A percentile compares a stretch with the other conserved stretches of the same genome.
phyloP scores from a whole-genome alignment of 2,888 invertebrate species.

The Reticulitermes lucifugus region DNA sequence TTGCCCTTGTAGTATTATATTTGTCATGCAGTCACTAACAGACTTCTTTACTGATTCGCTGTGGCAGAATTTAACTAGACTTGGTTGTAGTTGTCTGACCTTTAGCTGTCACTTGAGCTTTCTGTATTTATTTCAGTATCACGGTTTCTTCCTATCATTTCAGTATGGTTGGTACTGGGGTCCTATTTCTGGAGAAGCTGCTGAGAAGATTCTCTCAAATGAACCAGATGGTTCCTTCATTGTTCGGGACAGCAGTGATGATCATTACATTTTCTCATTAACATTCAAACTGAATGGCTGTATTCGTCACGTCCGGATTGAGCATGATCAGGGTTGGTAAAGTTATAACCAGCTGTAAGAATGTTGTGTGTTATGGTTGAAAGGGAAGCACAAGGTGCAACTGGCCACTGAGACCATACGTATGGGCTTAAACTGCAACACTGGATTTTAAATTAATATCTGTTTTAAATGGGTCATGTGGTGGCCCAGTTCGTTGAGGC shows the following conservation, averaged over 20 bases:
- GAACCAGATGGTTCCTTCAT: constrained; percentile 96
- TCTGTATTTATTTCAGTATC: constrained; percentile 29
- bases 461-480: too few species aligned
- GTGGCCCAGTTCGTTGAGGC: too few species aligned
- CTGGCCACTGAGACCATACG: too few species aligned
- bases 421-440: too few species aligned
- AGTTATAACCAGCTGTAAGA: not conserved
- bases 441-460: too few species aligned
- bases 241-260: constrained; percentile 93
- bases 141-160: constrained; percentile 57
- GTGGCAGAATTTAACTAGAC: too few species aligned
- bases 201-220: constrained; percentile 90
- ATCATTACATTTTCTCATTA: constrained; percentile 94
- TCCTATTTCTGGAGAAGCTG: constrained; percentile 89
- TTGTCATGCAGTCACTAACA: too few species aligned
- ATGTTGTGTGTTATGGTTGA: too few species aligned
- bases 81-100: too few species aligned
- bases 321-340: constrained; percentile 90
- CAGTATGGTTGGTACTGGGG: constrained; percentile 98
- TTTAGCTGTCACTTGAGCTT: not conserved
- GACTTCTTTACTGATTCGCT: too few species aligned
- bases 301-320: constrained; percentile 91
- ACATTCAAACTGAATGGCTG: constrained; percentile 92
- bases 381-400: too few species aligned
- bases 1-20: too few species aligned